Conservation (phyloP, 2,113 vertebrate species). For the Desmodus rotundus region DNA sequence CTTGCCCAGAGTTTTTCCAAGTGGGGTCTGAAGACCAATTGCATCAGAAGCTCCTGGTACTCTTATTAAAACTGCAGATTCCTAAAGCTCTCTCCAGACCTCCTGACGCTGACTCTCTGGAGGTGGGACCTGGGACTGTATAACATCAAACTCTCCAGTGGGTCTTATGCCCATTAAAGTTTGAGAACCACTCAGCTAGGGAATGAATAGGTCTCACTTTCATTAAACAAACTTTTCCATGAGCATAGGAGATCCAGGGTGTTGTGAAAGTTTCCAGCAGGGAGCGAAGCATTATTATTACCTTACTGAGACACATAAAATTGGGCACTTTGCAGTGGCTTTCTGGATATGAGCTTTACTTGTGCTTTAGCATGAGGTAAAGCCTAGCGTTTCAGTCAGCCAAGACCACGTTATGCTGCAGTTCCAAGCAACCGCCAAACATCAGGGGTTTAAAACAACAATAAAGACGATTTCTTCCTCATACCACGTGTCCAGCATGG, state of each 20-base stretch:
- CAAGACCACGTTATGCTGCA: not conserved
- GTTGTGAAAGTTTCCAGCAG: not conserved
- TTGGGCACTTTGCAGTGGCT: not conserved
- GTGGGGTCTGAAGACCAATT: not conserved
- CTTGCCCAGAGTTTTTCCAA: not conserved
- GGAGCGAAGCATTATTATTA: not conserved
- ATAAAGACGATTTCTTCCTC: not conserved
- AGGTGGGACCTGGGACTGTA: not conserved
- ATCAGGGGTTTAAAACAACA: not conserved
- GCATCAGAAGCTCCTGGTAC: not conserved
- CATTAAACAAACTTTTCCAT: not conserved
- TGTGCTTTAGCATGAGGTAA: not conserved
- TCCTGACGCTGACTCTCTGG: not conserved
- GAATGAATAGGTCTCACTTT: not conserved
- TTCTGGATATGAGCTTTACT: not conserved
- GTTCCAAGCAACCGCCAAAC: not conserved
- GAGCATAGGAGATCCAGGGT: not conserved
- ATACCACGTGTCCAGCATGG: not conserved
- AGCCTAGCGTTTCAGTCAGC: not conserved
- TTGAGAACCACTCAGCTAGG: not conserved
- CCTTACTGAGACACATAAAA: not conserved
- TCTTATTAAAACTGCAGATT: not conserved
- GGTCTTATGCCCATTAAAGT: not conserved
- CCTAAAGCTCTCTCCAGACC: not conserved
- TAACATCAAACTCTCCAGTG: not conserved